Conservation (phyloP, 2,797 vertebrate genomes). For the Adelosebastes latens region DNA sequence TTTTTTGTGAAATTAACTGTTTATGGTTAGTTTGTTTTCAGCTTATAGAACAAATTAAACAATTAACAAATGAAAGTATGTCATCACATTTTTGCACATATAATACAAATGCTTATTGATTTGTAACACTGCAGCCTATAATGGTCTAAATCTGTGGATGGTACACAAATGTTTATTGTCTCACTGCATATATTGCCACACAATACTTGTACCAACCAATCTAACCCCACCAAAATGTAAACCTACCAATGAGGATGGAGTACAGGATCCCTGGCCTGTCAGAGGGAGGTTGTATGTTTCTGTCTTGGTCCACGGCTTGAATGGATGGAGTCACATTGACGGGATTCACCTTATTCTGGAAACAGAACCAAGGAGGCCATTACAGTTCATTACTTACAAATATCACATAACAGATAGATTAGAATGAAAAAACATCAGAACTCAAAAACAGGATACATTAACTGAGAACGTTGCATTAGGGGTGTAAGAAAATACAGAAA, state of each 20-base stretch:
- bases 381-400: neutral
- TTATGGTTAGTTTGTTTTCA: neutral
- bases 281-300: constrained; percentile 93
- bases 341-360: constrained; percentile 91
- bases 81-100: neutral
- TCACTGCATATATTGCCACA: neutral
- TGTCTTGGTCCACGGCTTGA: constrained; percentile 95
- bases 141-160: neutral
- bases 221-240: neutral
- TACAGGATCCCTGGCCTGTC: constrained; percentile 94
- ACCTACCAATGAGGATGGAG: constrained; percentile 95
- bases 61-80: neutral
- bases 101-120: neutral
- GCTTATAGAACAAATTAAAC: neutral
- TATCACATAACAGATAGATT: neutral
- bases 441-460: neutral
- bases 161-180: neutral
- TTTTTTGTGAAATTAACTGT: neutral
- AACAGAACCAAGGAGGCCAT: constrained; percentile 3
- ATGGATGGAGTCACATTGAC: constrained; percentile 93
- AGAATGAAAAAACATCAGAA: neutral
- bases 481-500: no score
- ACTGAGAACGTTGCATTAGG: neutral
- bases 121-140: neutral
- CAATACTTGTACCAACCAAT: neutral